Evolutionary conservation across 2,113 vertebrate genomes (phyloP).

Genomic region (Gadus chalcogrammus): DNA sequence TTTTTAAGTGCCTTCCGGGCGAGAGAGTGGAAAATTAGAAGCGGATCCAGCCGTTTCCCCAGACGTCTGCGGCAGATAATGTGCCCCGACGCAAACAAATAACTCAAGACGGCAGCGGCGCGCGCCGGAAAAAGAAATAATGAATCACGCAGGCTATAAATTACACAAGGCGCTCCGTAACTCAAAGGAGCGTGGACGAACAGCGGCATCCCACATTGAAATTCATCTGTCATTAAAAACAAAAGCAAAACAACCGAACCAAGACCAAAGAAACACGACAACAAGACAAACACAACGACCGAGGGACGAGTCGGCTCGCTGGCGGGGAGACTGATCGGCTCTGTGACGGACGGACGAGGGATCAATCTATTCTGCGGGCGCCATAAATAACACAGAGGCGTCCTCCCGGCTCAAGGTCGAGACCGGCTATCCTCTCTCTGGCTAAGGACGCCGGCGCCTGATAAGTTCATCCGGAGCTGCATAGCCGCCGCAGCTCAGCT

Average conservation of each 20-base stretch:
- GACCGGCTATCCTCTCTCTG: constrained; percentile 39
- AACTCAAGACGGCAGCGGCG: constrained; percentile 48
- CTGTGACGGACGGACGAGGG: constrained; percentile 1
- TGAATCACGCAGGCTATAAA: constrained; percentile 43
- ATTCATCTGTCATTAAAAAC: too few relatives aligned
- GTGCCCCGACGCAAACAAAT: constrained; percentile 49
- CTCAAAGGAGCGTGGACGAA: constrained; percentile 22
- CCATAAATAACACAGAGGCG: constrained; percentile 28
- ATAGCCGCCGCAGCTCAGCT: constrained; percentile 37
- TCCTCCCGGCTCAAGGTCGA: constrained; percentile 48
- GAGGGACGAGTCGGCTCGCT: constrained; percentile 1
- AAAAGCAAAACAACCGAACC: background rate
- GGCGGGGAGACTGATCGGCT: background rate
- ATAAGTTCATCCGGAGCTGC: constrained; percentile 34
- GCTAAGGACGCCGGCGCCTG: constrained; percentile 25
- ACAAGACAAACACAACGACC: background rate
- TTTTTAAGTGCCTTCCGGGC: constrained; percentile 37
- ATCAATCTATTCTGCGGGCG: constrained; percentile 13
- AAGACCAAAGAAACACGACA: constrained; percentile 4
- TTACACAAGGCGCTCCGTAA: constrained; percentile 43
- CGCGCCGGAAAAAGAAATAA: constrained; percentile 11
- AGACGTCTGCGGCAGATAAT: constrained; percentile 44
- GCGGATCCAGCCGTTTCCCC: constrained; percentile 36
- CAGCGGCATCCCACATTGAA: background rate
- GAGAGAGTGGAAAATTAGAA: constrained; percentile 46